Percentiles rank a stretch among this genome's conserved stretches.
phyloP scores from a whole-genome alignment of 2,888 invertebrate species.

The Selenia dentaria region DNA sequence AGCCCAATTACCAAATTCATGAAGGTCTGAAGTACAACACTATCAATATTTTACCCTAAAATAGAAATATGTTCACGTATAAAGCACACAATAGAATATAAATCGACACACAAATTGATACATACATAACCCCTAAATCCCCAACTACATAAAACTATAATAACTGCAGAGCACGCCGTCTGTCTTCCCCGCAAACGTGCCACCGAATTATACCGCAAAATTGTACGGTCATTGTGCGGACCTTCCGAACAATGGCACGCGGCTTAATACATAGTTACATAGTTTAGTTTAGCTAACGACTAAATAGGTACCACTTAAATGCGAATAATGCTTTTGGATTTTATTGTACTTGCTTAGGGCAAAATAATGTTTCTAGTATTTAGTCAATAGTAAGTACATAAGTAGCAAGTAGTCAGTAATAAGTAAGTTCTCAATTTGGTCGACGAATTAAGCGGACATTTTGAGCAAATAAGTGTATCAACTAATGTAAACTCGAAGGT shows the following conservation, averaged over 20 bases:
- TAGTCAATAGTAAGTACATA: too few species aligned
- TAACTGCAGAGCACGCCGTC: slow-evolving; percentile 16
- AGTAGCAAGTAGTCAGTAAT: too few species aligned
- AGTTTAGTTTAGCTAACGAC: slow-evolving; percentile 62
- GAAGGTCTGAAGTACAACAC: too few species aligned
- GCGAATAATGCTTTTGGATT: slow-evolving; percentile 10
- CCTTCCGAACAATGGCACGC: slow-evolving; percentile 55
- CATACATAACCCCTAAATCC: slow-evolving; percentile 1
- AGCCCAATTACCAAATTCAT: too few species aligned
- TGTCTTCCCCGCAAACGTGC: slow-evolving; percentile 30
- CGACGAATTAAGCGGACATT: too few species aligned
- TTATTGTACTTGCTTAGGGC: not conserved
- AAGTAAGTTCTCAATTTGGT: too few species aligned
- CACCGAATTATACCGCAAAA: slow-evolving; percentile 47
- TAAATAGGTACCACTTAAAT: slow-evolving; percentile 43
- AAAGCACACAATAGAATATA: not conserved
- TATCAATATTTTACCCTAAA: too few species aligned
- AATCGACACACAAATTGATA: slow-evolving; percentile 12
- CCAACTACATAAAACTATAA: slow-evolving; percentile 16
- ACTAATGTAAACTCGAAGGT: too few species aligned
- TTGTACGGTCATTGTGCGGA: slow-evolving; percentile 59
- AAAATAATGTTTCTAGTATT: too few species aligned
- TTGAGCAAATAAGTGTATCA: too few species aligned
- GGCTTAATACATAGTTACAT: slow-evolving; percentile 25
- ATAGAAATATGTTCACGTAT: too few species aligned